phyloP scores from a whole-genome alignment of 2,113 vertebrate genomes.

The Montifringilla adamsi region DNA sequence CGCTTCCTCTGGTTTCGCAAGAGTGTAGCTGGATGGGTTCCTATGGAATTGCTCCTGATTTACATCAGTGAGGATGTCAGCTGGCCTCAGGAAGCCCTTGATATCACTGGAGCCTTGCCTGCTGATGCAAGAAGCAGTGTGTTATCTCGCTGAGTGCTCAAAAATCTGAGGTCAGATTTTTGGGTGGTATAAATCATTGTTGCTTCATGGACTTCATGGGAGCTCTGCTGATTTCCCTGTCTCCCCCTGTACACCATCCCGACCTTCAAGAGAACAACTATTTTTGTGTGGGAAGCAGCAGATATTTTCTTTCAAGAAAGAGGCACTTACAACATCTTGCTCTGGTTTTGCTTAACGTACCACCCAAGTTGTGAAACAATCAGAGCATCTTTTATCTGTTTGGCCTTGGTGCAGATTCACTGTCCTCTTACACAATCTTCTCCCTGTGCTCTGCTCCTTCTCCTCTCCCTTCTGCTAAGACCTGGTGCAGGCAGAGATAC shows the following conservation, averaged over 20 bases:
- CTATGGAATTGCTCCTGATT: conserved; percentile 31
- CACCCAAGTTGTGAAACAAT: conserved; percentile 70
- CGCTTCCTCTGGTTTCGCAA: conserved; percentile 14
- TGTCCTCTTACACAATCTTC: conserved; percentile 62
- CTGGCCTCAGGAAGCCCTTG: conserved; percentile 38
- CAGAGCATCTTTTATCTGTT: conserved; percentile 64
- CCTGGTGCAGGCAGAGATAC: not conserved
- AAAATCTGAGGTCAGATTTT: conserved; percentile 51
- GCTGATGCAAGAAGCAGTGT: conserved; percentile 45
- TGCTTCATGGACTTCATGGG: not conserved
- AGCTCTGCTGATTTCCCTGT: not conserved
- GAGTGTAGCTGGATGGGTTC: not conserved
- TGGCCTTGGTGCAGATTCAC: conserved; percentile 64
- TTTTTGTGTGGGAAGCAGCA: conserved; percentile 61
- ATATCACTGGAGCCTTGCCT: conserved; percentile 32
- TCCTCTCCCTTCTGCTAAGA: not conserved
- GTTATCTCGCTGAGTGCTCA: not conserved
- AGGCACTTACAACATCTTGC: conserved; percentile 55
- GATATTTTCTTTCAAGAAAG: conserved; percentile 53
- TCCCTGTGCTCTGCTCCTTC: not conserved
- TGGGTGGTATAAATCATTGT: conserved; percentile 40
- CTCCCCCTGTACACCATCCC: not conserved
- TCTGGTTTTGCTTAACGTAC: conserved; percentile 65
- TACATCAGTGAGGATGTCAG: conserved; percentile 33
- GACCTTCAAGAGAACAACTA: conserved; percentile 27